Evolutionary conservation across 1,140 invertebrate species (phyloP).

Genomic region (Pantala flavescens): DNA sequence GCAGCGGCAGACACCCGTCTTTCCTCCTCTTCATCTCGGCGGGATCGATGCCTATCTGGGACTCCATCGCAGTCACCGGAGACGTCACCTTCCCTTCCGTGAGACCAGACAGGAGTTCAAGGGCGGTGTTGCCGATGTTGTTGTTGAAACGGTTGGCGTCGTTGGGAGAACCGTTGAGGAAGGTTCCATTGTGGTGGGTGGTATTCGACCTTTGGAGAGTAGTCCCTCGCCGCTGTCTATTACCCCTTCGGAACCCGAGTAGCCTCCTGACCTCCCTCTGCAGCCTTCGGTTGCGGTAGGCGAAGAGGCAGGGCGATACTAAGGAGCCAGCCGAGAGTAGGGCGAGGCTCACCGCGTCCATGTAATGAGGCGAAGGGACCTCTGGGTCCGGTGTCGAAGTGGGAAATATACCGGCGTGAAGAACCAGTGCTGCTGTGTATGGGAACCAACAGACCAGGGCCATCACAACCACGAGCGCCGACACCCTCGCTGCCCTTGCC

Average conservation of each 20-base stretch:
- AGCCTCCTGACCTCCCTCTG: slow-evolving; percentile 47
- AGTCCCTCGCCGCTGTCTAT: slow-evolving; percentile 25
- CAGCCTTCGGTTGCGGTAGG: slow-evolving; percentile 61
- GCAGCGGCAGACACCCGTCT: slow-evolving; percentile 14
- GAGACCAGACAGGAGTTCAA: slow-evolving; percentile 19
- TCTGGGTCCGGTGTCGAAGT: slow-evolving; percentile 34
- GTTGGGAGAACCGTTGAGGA: slow-evolving; percentile 30
- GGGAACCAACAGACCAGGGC: slow-evolving; percentile 60
- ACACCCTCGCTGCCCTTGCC: slow-evolving; percentile 66
- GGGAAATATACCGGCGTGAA: slow-evolving; percentile 30
- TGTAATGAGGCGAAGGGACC: slow-evolving; percentile 31
- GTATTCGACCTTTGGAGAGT: slow-evolving; percentile 24
- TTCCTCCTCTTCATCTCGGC: not conserved
- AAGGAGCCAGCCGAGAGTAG: slow-evolving; percentile 56
- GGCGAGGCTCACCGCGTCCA: slow-evolving; percentile 45
- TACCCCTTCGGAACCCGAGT: slow-evolving; percentile 22
- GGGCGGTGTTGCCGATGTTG: slow-evolving; percentile 18
- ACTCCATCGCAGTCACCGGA: slow-evolving; percentile 12
- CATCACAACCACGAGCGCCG: slow-evolving; percentile 59
- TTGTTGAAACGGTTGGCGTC: slow-evolving; percentile 30
- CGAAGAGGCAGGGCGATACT: slow-evolving; percentile 65
- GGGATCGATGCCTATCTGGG: slow-evolving; percentile 2
- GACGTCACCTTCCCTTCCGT: slow-evolving; percentile 5
- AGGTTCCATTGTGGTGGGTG: slow-evolving; percentile 30
- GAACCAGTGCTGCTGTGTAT: slow-evolving; percentile 44